Base-by-base conservation (phyloP, 2,113 vertebrate species). In the Melanerpes formicivorus region DNA sequence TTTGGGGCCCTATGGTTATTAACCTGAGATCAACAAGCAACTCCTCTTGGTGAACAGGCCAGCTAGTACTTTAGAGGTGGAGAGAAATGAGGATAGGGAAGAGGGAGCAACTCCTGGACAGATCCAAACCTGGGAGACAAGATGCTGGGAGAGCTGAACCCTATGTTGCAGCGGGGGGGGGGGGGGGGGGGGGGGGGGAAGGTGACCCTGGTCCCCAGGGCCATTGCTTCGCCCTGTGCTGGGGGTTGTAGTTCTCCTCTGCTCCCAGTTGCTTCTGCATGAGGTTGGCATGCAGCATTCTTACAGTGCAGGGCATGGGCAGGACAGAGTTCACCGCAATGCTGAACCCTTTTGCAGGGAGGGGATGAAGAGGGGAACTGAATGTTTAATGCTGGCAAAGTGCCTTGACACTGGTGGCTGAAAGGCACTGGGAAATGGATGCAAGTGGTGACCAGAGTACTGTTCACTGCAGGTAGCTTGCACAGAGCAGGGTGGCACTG, bases 321-420 rank as follows among this genome's bases (percentile, higher is more conserved):
- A 85, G 90, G 85, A 67, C 92, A 32, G 63, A 32, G 80, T 88
- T 95, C 93, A 89, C 80, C 92, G 90, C 11, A 0, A 84, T 92
- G 84, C 91, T 76, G 72, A 91, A 40, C 91, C 87, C 90, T 56
- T 87, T 40, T 9, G 0, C 81, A 52, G 56, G 75, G 75, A 84
- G 64, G 32, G 72, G 52, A 82, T 37, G 87, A 62, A 87, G 87
- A 93, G 90, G 25, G 5, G 72, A 93, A 74, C 79, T 85, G 93
- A 91, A 91, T 93, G 84, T 95, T 95, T 95, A 95, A 95, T 95
- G 87, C 60, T 0, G 2, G 63, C 87, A 87, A 73, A 92, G 59
- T 80, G 91, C 84, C 62, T 89, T 70, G 75, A 78, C 1, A 30
- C 62, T n/a, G 54, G 80, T 67, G 70, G 71, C 80, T 92, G 84